Percentiles rank a stretch among this genome's conserved stretches.
Conservation (phyloP, 1,140 invertebrate species). For the Eriocheir sinensis region DNA sequence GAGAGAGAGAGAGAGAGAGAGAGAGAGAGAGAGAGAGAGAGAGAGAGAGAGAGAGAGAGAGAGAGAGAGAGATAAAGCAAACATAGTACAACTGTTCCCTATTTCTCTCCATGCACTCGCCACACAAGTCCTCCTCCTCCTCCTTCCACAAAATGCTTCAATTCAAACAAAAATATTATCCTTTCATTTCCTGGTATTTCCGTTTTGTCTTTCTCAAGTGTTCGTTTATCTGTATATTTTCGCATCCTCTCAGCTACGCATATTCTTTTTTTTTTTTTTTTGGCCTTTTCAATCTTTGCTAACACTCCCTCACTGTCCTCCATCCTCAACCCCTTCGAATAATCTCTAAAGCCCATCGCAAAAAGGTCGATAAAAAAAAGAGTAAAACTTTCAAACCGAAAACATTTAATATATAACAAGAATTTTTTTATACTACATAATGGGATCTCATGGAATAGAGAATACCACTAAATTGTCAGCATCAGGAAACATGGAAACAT, state of each 20-base stretch:
- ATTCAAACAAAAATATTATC: no score
- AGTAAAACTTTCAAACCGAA: no score
- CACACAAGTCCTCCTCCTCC: constrained; percentile 7
- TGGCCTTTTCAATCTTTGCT: neutral
- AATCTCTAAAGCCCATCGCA: no score
- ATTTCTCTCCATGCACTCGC: neutral
- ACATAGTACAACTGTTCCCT: neutral
- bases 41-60: constrained; percentile 17
- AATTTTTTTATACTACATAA: no score
- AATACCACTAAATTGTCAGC: no score
- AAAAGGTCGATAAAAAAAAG: no score
- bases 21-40: no score
- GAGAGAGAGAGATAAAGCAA: neutral
- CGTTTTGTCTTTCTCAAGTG: neutral
- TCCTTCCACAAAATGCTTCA: neutral
- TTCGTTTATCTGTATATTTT: neutral
- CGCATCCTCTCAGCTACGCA: neutral
- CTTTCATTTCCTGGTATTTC: neutral
- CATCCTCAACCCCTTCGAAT: neutral
- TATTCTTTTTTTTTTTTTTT: neutral
- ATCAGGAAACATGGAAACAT: no score
- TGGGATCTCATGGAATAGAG: no score
- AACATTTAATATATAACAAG: no score
- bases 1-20: no score
- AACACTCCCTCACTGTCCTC: neutral